Evolutionary conservation across 2,888 invertebrate species (phyloP).

Genomic region (Neoaliturus tenellus): DNA sequence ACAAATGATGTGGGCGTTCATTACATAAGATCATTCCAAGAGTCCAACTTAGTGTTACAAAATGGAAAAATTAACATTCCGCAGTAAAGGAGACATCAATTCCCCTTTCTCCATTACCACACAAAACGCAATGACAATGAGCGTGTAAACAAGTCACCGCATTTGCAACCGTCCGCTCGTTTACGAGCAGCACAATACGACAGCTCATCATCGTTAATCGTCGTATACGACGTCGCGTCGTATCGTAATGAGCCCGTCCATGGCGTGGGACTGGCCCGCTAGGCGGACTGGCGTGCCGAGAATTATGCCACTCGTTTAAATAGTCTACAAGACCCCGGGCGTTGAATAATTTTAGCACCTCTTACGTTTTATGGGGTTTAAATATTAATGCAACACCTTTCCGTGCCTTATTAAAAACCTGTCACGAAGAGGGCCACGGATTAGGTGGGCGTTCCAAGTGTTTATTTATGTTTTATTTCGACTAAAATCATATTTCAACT

Average conservation of each 20-base stretch:
- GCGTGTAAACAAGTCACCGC: neutral
- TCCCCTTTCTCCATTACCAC: neutral
- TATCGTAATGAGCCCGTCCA: no score
- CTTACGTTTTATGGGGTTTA: constrained; percentile 25
- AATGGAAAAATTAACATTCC: no score
- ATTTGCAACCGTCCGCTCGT: neutral
- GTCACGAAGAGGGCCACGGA: no score
- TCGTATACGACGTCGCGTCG: neutral
- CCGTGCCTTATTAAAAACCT: constrained; percentile 13
- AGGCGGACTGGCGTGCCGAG: constrained; percentile 7
- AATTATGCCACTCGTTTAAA: constrained; percentile 27
- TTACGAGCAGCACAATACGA: neutral
- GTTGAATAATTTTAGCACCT: constrained; percentile 32
- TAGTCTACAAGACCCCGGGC: constrained; percentile 27
- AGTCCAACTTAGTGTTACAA: no score
- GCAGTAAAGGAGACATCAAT: neutral
- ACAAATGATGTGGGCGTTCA: no score
- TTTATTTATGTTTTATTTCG: no score
- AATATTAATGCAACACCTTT: constrained; percentile 23
- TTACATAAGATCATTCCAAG: no score
- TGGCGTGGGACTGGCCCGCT: neutral
- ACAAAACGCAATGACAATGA: neutral
- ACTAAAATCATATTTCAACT: no score
- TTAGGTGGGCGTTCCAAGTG: no score
- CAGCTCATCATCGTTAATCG: neutral